A percentile compares a stretch with the other conserved stretches of the same genome.
Conservation (phyloP, 2,113 vertebrate genomes). For the Bufo bufo region DNA sequence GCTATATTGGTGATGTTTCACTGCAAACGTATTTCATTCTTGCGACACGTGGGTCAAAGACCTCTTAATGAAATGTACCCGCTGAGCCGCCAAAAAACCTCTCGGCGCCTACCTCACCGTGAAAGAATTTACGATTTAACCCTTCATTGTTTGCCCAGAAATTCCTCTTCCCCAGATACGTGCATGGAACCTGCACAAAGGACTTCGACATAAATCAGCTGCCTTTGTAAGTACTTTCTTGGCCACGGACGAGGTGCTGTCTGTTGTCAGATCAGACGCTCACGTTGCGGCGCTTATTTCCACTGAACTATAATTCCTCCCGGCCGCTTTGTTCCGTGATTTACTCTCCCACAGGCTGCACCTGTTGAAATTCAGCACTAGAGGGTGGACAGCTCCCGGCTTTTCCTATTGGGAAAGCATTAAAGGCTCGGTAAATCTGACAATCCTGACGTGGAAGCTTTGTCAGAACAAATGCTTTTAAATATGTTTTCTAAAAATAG, state of each 20-base stretch:
- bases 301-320: constrained; percentile 15
- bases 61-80: constrained; percentile 29
- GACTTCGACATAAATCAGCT: not conserved
- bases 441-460: not conserved
- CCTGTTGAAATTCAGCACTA: constrained; percentile 27
- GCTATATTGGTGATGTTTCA: not conserved
- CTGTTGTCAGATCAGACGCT: constrained; percentile 5
- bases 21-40: not conserved
- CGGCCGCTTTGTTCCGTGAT: not conserved
- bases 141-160: constrained; percentile 20
- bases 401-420: constrained; percentile 6
- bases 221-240: not conserved
- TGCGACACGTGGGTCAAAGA: not conserved
- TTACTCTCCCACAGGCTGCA: constrained; percentile 21
- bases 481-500: constrained; percentile 16
- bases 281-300: not conserved
- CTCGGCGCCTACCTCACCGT: not conserved
- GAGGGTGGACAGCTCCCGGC: constrained; percentile 19
- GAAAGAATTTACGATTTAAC: constrained; percentile 14
- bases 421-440: not conserved
- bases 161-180: no score
- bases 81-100: not conserved
- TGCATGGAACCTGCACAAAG: not conserved
- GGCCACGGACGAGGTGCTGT: not conserved
- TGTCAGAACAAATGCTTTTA: constrained; percentile 24